These are phyloP conservation scores for Aselliscus stoliczkanus DNA, from an alignment of 2,797 vertebrate genomes.

Conservation along the genomic window DNA sequence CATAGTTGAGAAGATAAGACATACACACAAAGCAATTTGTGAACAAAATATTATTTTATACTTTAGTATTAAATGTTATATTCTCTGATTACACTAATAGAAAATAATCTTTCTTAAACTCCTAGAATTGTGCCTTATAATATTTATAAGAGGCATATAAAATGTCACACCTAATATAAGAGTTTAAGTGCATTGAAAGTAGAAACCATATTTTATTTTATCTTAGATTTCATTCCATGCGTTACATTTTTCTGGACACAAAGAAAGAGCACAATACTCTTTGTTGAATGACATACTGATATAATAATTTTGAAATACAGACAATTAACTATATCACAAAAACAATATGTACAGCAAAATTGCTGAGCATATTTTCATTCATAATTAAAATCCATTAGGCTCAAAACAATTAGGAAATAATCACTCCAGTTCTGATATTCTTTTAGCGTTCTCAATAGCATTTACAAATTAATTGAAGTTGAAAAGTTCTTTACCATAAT, in stretches of 20 bases:
- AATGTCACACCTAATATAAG: not conserved
- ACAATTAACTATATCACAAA: slow-evolving; percentile 4
- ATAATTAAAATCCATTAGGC: slow-evolving; percentile 56
- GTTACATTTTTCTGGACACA: not conserved
- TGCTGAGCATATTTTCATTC: slow-evolving; percentile 39
- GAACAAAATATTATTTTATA: slow-evolving; percentile 31
- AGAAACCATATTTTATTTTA: not conserved
- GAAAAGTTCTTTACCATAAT: not conserved
- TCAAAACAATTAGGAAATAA: slow-evolving; percentile 53
- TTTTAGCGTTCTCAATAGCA: not conserved
- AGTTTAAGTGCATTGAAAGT: not conserved
- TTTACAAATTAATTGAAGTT: slow-evolving; percentile 20
- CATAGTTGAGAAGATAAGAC: not conserved
- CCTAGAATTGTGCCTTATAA: not conserved
- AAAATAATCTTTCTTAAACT: not conserved
- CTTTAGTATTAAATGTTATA: not conserved
- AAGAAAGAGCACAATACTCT: not conserved
- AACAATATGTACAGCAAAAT: slow-evolving; percentile 25
- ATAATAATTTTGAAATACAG: slow-evolving; percentile 34
- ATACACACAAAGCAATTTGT: not conserved
- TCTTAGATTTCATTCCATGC: not conserved
- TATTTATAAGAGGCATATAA: not conserved
- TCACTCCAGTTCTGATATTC: not conserved
- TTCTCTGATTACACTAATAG: not conserved
- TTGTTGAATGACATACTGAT: slow-evolving; percentile 12